phyloP scores from a whole-genome alignment of 2,113 vertebrate genomes.

The Crotophaga sulcirostris region DNA sequence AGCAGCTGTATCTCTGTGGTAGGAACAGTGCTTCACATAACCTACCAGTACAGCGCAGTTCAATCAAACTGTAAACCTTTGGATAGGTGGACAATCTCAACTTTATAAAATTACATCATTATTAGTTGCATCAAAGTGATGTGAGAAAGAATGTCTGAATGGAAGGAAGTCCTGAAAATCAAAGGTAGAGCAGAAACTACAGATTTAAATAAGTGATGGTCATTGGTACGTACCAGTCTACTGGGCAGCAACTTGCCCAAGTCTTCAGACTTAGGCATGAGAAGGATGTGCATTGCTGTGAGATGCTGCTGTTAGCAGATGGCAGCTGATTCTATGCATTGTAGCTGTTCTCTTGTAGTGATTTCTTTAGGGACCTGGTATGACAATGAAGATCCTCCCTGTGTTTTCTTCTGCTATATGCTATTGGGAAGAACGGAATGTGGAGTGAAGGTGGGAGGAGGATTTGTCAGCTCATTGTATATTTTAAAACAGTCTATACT shows the following conservation, averaged over 20 bases:
- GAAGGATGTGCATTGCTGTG: not conserved
- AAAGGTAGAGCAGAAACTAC: not conserved
- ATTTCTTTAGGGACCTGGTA: not conserved
- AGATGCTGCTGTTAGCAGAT: not conserved
- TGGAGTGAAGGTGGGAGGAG: not conserved
- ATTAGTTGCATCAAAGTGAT: not conserved
- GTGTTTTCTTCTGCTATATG: not conserved
- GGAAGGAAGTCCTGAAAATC: not conserved
- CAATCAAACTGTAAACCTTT: not conserved
- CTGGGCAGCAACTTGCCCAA: not conserved
- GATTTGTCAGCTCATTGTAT: not conserved
- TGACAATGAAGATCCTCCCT: not conserved
- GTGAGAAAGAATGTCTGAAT: not conserved
- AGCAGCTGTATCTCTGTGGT: not conserved
- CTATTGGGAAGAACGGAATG: not conserved
- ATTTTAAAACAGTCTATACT: not conserved
- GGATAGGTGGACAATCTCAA: not conserved
- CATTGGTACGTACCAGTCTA: not conserved
- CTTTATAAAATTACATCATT: not conserved
- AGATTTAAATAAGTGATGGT: not conserved
- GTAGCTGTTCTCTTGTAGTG: not conserved
- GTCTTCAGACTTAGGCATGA: not conserved
- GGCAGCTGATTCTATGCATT: not conserved
- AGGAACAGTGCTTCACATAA: fast-evolving
- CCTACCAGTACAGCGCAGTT: fast-evolving